These are phyloP conservation scores for Hypsopygia costalis DNA, from an alignment of 2,888 invertebrate species.

Conservation along the genomic window DNA sequence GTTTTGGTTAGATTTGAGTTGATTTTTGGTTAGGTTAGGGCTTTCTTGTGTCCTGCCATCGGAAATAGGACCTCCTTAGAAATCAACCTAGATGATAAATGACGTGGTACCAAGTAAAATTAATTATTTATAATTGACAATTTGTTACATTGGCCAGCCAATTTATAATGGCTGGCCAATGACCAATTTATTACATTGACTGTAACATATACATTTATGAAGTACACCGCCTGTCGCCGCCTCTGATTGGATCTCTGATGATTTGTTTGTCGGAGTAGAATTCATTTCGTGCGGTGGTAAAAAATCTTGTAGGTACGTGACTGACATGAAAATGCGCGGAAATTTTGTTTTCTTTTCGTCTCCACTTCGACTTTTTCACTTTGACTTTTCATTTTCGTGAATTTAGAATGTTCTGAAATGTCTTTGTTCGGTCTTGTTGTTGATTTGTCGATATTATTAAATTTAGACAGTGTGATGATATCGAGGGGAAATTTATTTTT, in stretches of 20 bases:
- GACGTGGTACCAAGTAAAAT: too few relatives aligned
- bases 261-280: conserved; percentile 58
- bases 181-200: too few relatives aligned
- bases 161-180: too few relatives aligned
- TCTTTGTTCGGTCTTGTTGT: conserved; percentile 35
- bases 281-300: conserved; percentile 47
- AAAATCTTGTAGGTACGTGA: conserved; percentile 61
- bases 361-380: conserved; percentile 38
- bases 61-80: too few relatives aligned
- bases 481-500: not conserved
- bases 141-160: too few relatives aligned
- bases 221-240: conserved; percentile 33
- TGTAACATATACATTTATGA: conserved; percentile 26
- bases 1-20: too few relatives aligned
- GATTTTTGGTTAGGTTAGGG: too few relatives aligned
- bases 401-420: conserved; percentile 29
- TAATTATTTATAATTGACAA: too few relatives aligned
- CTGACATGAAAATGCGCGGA: conserved; percentile 60
- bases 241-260: conserved; percentile 56
- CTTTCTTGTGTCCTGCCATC: too few relatives aligned
- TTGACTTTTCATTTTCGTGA: conserved; percentile 38
- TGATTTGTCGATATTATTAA: conserved; percentile 20
- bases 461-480: not conserved
- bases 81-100: too few relatives aligned
- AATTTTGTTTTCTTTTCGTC: conserved; percentile 54